Base-by-base conservation (phyloP, 2,113 vertebrate genomes). In the Eidolon helvum region DNA sequence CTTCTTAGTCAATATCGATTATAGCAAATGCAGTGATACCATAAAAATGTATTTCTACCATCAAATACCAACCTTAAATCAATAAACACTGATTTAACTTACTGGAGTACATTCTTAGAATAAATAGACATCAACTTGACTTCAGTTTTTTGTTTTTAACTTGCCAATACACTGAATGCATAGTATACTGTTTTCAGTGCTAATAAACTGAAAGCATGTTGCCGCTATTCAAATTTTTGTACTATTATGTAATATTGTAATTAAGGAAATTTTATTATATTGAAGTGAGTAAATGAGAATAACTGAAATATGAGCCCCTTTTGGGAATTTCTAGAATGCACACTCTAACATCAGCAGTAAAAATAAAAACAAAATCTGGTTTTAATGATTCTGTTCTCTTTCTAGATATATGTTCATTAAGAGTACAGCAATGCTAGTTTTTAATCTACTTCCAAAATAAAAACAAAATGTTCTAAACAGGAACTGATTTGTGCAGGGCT, bases 331-430 rank as follows among this genome's bases (percentile, higher is more conserved):
- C 69, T 78, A 85, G 53, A 80, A 84, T 65, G 53, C 12, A 66
- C 11, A 75, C 10, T 72, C 71, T 87, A 87, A 61, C 2, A 94
- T 55, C 40, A 90, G 26, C 14, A 92, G 33, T 22, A 92, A 45
- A 86, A 90, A 92, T 75, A 10, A 78, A 96, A 95, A 69, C 43
- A 95, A 96, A 87, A 85, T 9, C 38, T 63, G 80, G 7, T 66
- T 92, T 87, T 59, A 55, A 91, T 66, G 3, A 94, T 90, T 65
- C n/a, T 48, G 7, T 43, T 86, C 21, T 90, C 69, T 93, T 95
- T 93, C 43, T 87, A 80, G 50, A 79, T 40, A 77, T 14, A 59
- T 33, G 50, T 83, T 85, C 80, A 80, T 50, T 65, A 86, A 90
- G 71, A 93, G 87, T 59, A 38, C 43, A 79, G 15, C 33, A 38